Percentiles rank a stretch among this genome's conserved stretches.
Conservation (phyloP, 2,888 invertebrate genomes). For the Epistrophe grossulariae region DNA sequence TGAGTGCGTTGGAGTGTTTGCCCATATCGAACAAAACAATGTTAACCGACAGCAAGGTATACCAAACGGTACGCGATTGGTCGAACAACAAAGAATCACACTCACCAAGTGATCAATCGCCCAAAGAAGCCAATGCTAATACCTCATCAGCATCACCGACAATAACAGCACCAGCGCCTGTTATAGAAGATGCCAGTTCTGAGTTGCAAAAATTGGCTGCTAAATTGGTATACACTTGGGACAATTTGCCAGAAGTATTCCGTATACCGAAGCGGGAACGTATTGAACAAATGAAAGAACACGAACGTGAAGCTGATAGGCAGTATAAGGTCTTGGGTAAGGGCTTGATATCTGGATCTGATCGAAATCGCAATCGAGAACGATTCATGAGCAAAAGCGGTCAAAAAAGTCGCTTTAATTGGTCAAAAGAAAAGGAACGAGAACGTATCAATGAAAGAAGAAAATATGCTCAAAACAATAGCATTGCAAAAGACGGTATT, state of each 20-base stretch:
- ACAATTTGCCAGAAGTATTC: constrained; percentile 86
- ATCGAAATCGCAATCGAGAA: constrained; percentile 40
- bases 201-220: constrained; percentile 79
- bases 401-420: constrained; percentile 66
- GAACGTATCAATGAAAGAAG: constrained; percentile 55
- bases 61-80: constrained; percentile 94
- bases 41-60: constrained; percentile 95
- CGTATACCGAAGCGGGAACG: constrained; percentile 97
- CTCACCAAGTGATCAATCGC: constrained; percentile 76
- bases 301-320: constrained; percentile 94
- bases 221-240: constrained; percentile 80
- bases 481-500: constrained; percentile 54
- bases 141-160: not conserved
- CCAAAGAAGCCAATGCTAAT: constrained; percentile 47
- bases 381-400: constrained; percentile 57
- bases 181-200: not conserved
- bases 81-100: constrained; percentile 82
- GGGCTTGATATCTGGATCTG: constrained; percentile 28
- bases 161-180: not conserved
- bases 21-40: constrained; percentile 97
- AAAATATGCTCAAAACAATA: constrained; percentile 52
- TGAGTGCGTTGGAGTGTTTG: constrained; percentile 92
- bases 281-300: constrained; percentile 97
- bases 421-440: constrained; percentile 46
- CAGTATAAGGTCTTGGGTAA: constrained; percentile 80